Conservation (phyloP, 2,888 invertebrate genomes). For the Galerucella pusilla region DNA sequence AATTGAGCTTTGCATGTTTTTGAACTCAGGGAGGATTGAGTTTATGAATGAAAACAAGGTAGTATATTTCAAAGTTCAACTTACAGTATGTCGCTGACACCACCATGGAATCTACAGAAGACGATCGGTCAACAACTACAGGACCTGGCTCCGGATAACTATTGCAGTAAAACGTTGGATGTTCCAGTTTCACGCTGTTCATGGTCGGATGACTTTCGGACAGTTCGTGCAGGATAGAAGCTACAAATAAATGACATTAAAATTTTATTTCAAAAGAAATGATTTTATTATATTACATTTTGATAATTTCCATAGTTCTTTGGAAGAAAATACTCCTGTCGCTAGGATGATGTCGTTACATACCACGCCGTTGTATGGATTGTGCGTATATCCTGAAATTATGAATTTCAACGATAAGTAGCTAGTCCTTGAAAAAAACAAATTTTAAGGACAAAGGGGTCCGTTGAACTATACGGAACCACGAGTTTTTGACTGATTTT, state of each 20-base stretch:
- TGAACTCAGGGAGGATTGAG: not conserved
- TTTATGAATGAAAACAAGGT: too few species aligned
- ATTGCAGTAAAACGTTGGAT: constrained; percentile 83
- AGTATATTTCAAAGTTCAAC: constrained; percentile 57
- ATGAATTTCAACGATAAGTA: constrained; percentile 14
- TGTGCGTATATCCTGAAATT: constrained; percentile 84
- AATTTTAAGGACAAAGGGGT: not conserved
- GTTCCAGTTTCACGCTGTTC: constrained; percentile 85
- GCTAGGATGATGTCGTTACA: constrained; percentile 99
- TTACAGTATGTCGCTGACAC: constrained; percentile 84
- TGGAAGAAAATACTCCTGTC: constrained; percentile 99
- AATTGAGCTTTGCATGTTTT: too few species aligned
- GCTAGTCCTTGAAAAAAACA: not conserved
- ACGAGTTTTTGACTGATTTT: too few species aligned
- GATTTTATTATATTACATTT: constrained; percentile 69
- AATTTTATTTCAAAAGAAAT: constrained; percentile 23
- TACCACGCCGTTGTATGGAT: constrained; percentile 98
- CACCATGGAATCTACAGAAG: constrained; percentile 72
- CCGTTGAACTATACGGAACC: not conserved
- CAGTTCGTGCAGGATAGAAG: constrained; percentile 93
- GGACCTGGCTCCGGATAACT: constrained; percentile 80
- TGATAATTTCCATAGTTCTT: constrained; percentile 98
- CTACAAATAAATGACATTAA: constrained; percentile 66
- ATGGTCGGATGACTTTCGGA: constrained; percentile 75
- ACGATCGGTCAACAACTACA: constrained; percentile 66